These are phyloP conservation scores for Corythornis cristatus DNA, from an alignment of 2,113 vertebrate species.

Conservation along the genomic window DNA sequence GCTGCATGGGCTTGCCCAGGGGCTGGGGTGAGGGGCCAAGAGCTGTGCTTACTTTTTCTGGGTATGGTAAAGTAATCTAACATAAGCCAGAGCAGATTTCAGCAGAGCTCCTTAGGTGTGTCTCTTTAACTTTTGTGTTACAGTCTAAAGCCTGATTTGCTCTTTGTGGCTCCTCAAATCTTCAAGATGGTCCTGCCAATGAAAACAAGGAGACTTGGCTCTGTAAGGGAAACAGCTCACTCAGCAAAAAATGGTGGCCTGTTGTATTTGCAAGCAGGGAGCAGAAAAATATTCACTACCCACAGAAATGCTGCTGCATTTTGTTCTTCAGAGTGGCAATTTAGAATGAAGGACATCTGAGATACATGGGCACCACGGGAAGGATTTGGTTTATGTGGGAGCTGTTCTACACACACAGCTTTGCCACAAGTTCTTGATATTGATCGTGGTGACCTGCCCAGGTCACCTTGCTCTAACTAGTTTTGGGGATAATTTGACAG, in stretches of 20 bases:
- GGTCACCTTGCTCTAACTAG: slow-evolving; percentile 29
- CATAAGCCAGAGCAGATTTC: slow-evolving; percentile 34
- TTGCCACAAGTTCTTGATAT: background rate
- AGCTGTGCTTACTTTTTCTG: background rate
- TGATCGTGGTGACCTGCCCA: background rate
- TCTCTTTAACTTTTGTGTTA: slow-evolving; percentile 28
- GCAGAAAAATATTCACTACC: slow-evolving; percentile 27
- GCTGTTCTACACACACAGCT: background rate
- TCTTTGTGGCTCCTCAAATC: slow-evolving; percentile 49
- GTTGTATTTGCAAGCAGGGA: slow-evolving; percentile 31
- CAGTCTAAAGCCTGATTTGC: slow-evolving; percentile 13
- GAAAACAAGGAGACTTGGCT: slow-evolving; percentile 43
- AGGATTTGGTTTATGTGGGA: slow-evolving; percentile 36
- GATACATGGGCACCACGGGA: slow-evolving; percentile 20
- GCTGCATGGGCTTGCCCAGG: background rate
- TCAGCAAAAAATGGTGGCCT: slow-evolving; percentile 44
- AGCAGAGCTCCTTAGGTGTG: background rate
- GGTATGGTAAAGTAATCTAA: slow-evolving; percentile 3
- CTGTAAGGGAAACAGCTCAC: slow-evolving; percentile 38
- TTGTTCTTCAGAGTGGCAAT: slow-evolving; percentile 40
- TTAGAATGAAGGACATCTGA: slow-evolving; percentile 47
- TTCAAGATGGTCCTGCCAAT: slow-evolving; percentile 36
- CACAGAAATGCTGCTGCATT: slow-evolving; percentile 52
- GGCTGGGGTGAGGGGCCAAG: background rate
- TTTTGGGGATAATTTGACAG: background rate